Base-by-base conservation (phyloP, 1,140 invertebrate species). In the Trypoxylus dichotomus region DNA sequence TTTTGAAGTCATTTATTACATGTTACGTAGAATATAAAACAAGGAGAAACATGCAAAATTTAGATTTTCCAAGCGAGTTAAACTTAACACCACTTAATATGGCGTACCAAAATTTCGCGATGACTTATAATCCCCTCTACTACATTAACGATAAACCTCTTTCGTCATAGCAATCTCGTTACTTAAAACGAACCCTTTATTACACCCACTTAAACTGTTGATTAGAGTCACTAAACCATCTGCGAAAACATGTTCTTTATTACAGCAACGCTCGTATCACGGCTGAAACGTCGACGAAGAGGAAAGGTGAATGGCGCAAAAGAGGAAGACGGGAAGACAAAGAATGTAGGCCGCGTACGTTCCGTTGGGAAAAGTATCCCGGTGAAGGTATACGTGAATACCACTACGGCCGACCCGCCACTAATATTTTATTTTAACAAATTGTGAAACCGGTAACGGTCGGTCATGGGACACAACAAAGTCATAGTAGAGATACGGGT, bases 171-270 rank as follows among this genome's bases (percentile, higher is more conserved):
- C 60, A 68, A 68, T 68, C 60, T 68, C 60, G 60, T 68, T 68
- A 68, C 60, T 68, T 68, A 68, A 68, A 68, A 68, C 27, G 60
- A 68, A 27, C 60, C 60, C 60, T 68, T 68, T 68, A 68, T 68
- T 68, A 68, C 60, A 68, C 60, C 60, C 60, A 68, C 60, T 68
- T 68, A 68, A 68, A 68, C 11, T 29, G 60, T 68, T 68, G 60
- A 68, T 68, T 68, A 68, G 21, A 68, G 60, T 68, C 60, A 68
- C 60, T 68, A 68, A 68, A 68, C 60, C 60, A 68, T 68, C 60
- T 68, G 60, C 60, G 60, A 68, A 68, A 68, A 68, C 60, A 68
- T 68, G 60, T 68, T 68, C 60, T 68, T 68, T 68, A 68, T 68
- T 68, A 68, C 60, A 7, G 24, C 10, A 27, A 24, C 60, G 24